Evolutionary conservation across 2,888 invertebrate species (phyloP), one percentile per base, ranked within the genome.

Genomic region (Pseudococcus jackbeardsleyi): DNA sequence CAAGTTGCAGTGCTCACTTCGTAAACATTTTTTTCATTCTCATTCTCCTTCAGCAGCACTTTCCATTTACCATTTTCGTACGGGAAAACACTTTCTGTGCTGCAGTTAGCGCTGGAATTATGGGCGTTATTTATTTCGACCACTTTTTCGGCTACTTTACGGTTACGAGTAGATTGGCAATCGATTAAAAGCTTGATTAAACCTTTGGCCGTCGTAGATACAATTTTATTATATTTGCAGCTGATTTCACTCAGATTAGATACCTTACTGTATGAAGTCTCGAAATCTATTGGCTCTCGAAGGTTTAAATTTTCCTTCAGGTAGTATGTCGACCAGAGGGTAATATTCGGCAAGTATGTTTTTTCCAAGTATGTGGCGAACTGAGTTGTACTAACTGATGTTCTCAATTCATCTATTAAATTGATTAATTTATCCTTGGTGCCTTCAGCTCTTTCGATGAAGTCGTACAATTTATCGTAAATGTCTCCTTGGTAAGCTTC

Each of bases 391-490:
- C 42, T 26, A 48, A 42, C 48, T 4, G 85, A 72, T 8, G 68
- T 15, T 0, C 50, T n/a, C 17, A 88, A 22, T 33, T 85, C 50
- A 8, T 72, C 64, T 19, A 88, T 88, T 9, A 88, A n/a, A 7
- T 8, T 11, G 39, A 1, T 11, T 42, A 88, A 11, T 48, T 77
- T 85, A 7, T 68, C n/a, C 7, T 72, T 48, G 22, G 85, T 85
- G 15, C 85, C 88, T 72, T 88, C 88, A n/a, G 26, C 59, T 7
- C 17, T 33, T 39, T 88, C 88, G 77, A 88, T 85, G 59, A 88
- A 88, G 3, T 85, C 85, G 77, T 88, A 90, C 26, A 90, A 84
- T 84, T 89, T 89, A 84, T 90, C 90, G 89, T 90, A 90, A n/a
- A 90, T 87, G 19, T 90, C 89, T 48, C 89, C 89, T 79, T 90